Evolutionary conservation across 2,797 vertebrate species (phyloP), one percentile per base, ranked within the genome.

Genomic region (Dallia pectoralis): DNA sequence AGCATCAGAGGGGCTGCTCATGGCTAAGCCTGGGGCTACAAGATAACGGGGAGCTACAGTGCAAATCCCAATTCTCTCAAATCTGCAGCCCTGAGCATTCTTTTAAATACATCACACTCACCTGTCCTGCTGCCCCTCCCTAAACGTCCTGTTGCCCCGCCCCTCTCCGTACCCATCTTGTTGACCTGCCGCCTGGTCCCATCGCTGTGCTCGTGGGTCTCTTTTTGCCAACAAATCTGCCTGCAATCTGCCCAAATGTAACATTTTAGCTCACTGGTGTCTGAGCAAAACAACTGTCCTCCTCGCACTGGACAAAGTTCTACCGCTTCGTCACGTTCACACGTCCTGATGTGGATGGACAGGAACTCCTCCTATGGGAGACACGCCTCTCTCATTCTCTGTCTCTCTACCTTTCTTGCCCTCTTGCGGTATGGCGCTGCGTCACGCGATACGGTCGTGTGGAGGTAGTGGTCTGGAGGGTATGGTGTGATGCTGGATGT

Each of bases 271-370:
- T 87, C 85, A 87, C 89, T 85, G 86, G 80, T 82, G 84, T 79
- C 74, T 82, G 73, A 56, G 69, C 30, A 33, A 71, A 77, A 81
- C 75, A 81, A 69, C 75, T 59, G 51, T 36, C 49, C 48, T 36
- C 49, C 48, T 56, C 69, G 33, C 68, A 59, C 69, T 16, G n/a
- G 49, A 49, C 44, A 47, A 69, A 69, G 67, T 51, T 49, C 67
- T 53, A 65, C 75, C 76, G 14, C 67, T 79, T 78, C 87, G 61
- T 90, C 91, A 92, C 82, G 84, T 90, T 92, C 84, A 86, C 91
- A 90, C 89, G 87, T 89, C 84, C 83, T 91, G 89, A 92, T 91
- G 79, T 49, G 82, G 81, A 86, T 81, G 82, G 91, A 92, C 90
- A 89, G 80, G 83, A 67, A 87, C 76, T 83, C 74, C 80, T 91